These are phyloP conservation scores for Peromyscus polionotus DNA, from an alignment of 2,113 vertebrate genomes.

Conservation along the genomic window DNA sequence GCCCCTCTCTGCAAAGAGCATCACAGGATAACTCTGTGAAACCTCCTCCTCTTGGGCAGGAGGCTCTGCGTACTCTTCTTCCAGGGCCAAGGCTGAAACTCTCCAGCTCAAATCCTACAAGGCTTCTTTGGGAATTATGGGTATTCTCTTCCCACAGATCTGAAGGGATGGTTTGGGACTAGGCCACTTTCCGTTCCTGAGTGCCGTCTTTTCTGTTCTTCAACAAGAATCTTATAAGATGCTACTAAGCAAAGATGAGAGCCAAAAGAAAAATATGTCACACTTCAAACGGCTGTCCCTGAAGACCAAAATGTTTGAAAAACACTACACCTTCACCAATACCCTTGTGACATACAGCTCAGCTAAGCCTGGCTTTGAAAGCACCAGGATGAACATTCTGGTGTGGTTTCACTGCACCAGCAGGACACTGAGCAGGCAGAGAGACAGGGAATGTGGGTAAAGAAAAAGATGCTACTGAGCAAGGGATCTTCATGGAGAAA, in stretches of 20 bases:
- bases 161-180: constrained; percentile 61
- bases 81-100: not conserved
- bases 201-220: not conserved
- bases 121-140: not conserved
- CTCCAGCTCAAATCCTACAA: not conserved
- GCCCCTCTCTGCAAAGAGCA: constrained; percentile 40
- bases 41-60: constrained; percentile 41
- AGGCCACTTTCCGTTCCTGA: not conserved
- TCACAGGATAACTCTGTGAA: constrained; percentile 50
- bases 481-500: accelerated
- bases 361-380: not conserved
- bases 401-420: accelerated
- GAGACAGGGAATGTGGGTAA: not conserved
- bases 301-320: not conserved
- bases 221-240: not conserved
- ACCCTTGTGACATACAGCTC: not conserved
- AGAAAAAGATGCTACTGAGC: not conserved
- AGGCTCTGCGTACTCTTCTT: not conserved
- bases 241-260: not conserved
- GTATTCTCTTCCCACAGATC: constrained; percentile 71
- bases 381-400: not conserved
- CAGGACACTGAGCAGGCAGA: accelerated
- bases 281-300: not conserved
- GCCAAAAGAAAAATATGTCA: too few species aligned
- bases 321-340: accelerated